These are phyloP conservation scores for Drosophila gaucha DNA, from an alignment of 2,888 invertebrate genomes.

Conservation along the genomic window DNA sequence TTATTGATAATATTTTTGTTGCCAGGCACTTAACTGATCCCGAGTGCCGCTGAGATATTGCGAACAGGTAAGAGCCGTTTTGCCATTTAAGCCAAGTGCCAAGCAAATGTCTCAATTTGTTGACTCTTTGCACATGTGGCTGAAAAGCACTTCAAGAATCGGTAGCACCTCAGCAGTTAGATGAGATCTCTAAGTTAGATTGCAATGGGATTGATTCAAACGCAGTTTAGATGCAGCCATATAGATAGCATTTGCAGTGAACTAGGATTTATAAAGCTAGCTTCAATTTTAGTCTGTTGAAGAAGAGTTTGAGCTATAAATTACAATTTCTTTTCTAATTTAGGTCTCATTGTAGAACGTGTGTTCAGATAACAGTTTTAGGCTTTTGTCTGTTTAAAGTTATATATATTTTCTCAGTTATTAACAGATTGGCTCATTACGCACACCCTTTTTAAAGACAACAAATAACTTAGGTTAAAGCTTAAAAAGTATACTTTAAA, in stretches of 20 bases:
- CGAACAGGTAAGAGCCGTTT: conserved; percentile 27
- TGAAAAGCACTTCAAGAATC: neutral
- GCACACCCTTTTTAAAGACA: too few species aligned
- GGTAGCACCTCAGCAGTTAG: conserved; percentile 17
- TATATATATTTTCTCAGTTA: too few species aligned
- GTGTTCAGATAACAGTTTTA: too few species aligned
- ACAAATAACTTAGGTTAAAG: too few species aligned
- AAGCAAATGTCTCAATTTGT: conserved; percentile 61
- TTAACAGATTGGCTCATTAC: too few species aligned
- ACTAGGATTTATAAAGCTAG: neutral
- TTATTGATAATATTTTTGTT: conserved; percentile 75
- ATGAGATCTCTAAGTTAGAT: neutral
- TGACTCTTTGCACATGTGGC: conserved; percentile 16
- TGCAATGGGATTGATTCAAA: neutral
- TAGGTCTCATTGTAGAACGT: too few species aligned
- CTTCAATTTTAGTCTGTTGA: neutral
- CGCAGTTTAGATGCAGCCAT: neutral
- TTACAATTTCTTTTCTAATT: too few species aligned
- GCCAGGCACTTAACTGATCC: conserved; percentile 57
- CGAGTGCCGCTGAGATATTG: conserved; percentile 17
- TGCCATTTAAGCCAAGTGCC: conserved; percentile 37
- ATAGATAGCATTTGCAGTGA: neutral
- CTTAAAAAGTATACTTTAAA: too few species aligned
- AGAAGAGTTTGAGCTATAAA: too few species aligned
- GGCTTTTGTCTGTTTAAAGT: too few species aligned